Conservation (phyloP, 2,888 invertebrate genomes). For the Apamea crenata region DNA sequence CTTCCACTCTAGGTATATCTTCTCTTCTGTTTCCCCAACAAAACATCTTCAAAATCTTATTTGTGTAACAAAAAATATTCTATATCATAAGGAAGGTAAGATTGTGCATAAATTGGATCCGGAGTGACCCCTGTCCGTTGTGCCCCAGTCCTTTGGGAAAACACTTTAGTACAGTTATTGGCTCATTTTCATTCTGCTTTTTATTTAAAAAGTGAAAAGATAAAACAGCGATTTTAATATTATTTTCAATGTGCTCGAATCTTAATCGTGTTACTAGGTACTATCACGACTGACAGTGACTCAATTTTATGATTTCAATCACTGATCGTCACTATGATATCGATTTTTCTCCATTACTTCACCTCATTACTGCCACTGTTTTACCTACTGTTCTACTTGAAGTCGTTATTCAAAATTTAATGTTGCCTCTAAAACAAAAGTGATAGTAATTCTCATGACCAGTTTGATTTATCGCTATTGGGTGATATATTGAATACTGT, state of each 20-base stretch:
- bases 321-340: background rate
- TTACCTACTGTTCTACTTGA: background rate
- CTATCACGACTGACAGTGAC: background rate
- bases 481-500: background rate
- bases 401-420: background rate
- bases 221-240: too few species aligned
- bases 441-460: background rate
- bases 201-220: background rate
- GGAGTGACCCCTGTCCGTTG: constrained; percentile 53
- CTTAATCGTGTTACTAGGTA: background rate
- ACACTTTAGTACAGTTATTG: constrained; percentile 41
- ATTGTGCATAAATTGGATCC: constrained; percentile 76
- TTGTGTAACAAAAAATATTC: constrained; percentile 59
- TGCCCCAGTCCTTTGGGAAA: constrained; percentile 43
- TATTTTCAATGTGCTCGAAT: background rate
- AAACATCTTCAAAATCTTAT: constrained; percentile 30
- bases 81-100: constrained; percentile 74
- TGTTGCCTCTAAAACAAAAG: background rate
- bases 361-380: background rate
- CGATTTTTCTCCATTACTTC: background rate
- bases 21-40: background rate
- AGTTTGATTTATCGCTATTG: background rate
- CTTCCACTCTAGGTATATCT: background rate
- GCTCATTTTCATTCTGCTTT: constrained; percentile 44
- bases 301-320: background rate